Evolutionary conservation across 2,888 invertebrate genomes (phyloP).

Genomic region (Hypolimnas misippus): DNA sequence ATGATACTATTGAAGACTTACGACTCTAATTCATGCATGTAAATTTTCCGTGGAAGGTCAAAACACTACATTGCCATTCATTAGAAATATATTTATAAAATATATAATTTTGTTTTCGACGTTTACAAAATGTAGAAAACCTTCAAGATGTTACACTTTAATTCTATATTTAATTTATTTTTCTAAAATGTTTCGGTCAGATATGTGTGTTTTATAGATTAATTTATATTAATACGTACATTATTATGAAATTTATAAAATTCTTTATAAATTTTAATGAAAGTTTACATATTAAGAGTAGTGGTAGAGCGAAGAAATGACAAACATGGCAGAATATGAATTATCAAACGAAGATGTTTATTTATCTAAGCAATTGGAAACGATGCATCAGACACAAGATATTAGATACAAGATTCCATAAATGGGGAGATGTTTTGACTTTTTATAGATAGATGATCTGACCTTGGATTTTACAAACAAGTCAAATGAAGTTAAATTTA

Average conservation of each 20-base stretch:
- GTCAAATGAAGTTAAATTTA: constrained; percentile 41
- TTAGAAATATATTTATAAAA: neutral
- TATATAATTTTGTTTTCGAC: constrained; percentile 6
- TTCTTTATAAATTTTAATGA: too few species aligned
- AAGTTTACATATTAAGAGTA: too few species aligned
- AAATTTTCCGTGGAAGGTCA: constrained; percentile 29
- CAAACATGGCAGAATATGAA: too few species aligned
- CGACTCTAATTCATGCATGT: constrained; percentile 28
- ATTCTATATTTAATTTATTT: neutral
- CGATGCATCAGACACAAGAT: constrained; percentile 23
- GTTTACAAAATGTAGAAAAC: neutral
- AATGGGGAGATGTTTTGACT: constrained; percentile 53
- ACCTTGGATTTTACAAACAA: constrained; percentile 53
- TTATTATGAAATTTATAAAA: too few species aligned
- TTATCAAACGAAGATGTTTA: neutral
- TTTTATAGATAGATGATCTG: constrained; percentile 57
- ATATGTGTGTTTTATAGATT: neutral
- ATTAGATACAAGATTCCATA: constrained; percentile 53
- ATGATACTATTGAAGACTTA: constrained; percentile 35
- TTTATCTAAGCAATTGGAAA: constrained; percentile 14
- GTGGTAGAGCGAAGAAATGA: too few species aligned
- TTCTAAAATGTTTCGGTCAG: neutral
- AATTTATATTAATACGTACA: too few species aligned
- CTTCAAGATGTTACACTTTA: neutral
- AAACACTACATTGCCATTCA: constrained; percentile 7